Base-by-base conservation (phyloP, 2,888 invertebrate species). In the Vannuccia rotundouncinata region DNA sequence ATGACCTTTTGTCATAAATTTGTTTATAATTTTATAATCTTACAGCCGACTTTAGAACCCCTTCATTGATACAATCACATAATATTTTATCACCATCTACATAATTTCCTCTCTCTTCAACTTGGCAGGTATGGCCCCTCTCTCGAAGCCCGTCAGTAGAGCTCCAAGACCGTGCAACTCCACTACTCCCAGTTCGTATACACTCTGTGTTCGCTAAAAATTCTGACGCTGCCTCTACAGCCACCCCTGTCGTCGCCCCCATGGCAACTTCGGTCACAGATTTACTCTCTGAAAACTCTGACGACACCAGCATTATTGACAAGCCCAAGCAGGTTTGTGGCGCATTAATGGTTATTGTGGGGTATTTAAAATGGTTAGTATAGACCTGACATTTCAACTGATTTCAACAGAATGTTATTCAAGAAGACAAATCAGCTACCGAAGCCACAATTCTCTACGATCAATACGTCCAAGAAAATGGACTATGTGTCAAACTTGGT, bases 381-480 rank as follows among this genome's bases (percentile, higher is more conserved):
- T n/a, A n/a, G n/a, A n/a, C n/a, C n/a, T n/a, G n/a, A n/a, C n/a
- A n/a, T n/a, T n/a, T n/a, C 27, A 25, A 28, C 2, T 10, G 75
- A 74, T 1, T 74, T 74, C 22, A 31, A 22, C 59, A 81, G 59
- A 76, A 30, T 59, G 75, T 81, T 0, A 29, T 81, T 17, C 76
- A 77, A 31, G 80, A 80, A n/a, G 80, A 80, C 31, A 80, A 79
- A 27, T 59, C 79, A 10, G 60, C 29, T 25, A 80, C 80, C 1
- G 80, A 80, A 27, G 79, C 2, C 30, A 30, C 29, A 10, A 80
- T 80, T 0, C 95, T 94, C 89, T 98, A 93, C 88, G 95, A 97
- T 87, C 97, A 98, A 86, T 94, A 93, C 88, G 94, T 93, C 85
- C 93, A 93, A 0, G 91, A 92, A 29, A 93, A 84, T 29, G 87